A percentile compares a stretch with the other conserved stretches of the same genome.
Evolutionary conservation across 2,797 vertebrate genomes (phyloP).

Genomic region (Argyrosomus regius): DNA sequence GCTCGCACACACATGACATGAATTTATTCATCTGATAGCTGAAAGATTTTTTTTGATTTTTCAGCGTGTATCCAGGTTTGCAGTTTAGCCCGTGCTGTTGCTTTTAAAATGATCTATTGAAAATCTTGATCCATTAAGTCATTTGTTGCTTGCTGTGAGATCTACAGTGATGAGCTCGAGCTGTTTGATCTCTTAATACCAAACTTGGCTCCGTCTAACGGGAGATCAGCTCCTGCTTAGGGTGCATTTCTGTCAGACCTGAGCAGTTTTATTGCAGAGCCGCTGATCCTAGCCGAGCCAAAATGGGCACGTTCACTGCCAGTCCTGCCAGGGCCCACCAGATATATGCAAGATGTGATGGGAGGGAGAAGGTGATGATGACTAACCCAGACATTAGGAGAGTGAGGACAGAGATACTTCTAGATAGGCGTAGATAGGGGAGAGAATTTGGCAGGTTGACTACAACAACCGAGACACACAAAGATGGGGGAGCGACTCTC

Average conservation of each 20-base stretch:
- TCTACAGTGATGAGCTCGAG: conserved; percentile 75
- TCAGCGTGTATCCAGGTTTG: conserved; percentile 37
- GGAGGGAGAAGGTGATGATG: conserved; percentile 54
- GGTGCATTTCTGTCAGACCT: conserved; percentile 85
- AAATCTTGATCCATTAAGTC: conserved; percentile 81
- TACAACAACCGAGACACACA: conserved; percentile 31
- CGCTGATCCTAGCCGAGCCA: conserved; percentile 68
- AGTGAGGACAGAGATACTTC: conserved; percentile 40
- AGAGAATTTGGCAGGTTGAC: conserved; percentile 41
- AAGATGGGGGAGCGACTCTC: conserved; percentile 24
- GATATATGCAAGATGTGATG: conserved; percentile 59
- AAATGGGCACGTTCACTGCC: conserved; percentile 41
- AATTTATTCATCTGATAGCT: conserved; percentile 65
- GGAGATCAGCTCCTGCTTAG: conserved; percentile 82
- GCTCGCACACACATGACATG: conserved; percentile 43
- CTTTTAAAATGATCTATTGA: conserved; percentile 65
- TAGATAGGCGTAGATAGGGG: conserved; percentile 38
- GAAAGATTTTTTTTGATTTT: conserved; percentile 26
- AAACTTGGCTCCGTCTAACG: conserved; percentile 80
- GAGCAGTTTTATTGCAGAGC: conserved; percentile 77
- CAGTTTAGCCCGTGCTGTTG: conserved; percentile 41
- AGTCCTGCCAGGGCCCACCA: conserved; percentile 53
- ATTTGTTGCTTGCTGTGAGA: conserved; percentile 80
- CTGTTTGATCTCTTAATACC: conserved; percentile 87
- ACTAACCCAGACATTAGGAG: conserved; percentile 58